phyloP scores from a whole-genome alignment of 2,797 vertebrate genomes.

The Acipenser ruthenus region DNA sequence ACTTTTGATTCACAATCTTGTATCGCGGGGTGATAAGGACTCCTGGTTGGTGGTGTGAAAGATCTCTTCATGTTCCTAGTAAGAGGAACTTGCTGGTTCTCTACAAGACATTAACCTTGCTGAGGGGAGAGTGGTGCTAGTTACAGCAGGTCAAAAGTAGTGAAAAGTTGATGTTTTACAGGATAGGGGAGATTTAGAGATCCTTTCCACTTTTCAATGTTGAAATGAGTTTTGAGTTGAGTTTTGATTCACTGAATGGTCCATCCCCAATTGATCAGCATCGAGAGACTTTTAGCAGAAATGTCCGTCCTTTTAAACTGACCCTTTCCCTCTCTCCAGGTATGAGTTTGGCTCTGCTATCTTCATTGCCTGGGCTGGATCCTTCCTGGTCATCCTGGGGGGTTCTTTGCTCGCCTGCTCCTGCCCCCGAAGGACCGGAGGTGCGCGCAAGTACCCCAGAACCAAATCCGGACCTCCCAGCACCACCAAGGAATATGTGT shows the following conservation, averaged over 20 bases:
- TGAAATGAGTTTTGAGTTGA: neutral
- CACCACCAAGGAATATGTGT: slow-evolving; percentile 76
- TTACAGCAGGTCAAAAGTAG: no score
- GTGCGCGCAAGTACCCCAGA: slow-evolving; percentile 56
- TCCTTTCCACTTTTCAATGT: neutral
- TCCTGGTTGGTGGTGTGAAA: no score
- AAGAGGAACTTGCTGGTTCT: no score
- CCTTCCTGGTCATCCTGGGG: slow-evolving; percentile 70
- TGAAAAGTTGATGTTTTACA: no score
- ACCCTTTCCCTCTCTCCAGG: slow-evolving; percentile 40
- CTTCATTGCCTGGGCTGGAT: slow-evolving; percentile 82
- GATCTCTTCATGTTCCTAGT: no score
- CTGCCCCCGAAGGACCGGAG: slow-evolving; percentile 53
- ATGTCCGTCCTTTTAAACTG: neutral
- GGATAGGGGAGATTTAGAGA: no score
- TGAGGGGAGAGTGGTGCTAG: no score
- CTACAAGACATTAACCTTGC: no score
- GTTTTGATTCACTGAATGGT: no score
- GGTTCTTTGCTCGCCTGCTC: slow-evolving; percentile 74
- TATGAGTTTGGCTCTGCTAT: slow-evolving; percentile 82
- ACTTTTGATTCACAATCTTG: neutral
- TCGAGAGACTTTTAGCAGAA: neutral
- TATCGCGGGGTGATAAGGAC: no score
- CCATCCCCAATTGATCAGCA: neutral
- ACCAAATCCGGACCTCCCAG: slow-evolving; percentile 45